Base-by-base conservation (phyloP, 2,888 invertebrate genomes). In the Platycnemis pennipes region DNA sequence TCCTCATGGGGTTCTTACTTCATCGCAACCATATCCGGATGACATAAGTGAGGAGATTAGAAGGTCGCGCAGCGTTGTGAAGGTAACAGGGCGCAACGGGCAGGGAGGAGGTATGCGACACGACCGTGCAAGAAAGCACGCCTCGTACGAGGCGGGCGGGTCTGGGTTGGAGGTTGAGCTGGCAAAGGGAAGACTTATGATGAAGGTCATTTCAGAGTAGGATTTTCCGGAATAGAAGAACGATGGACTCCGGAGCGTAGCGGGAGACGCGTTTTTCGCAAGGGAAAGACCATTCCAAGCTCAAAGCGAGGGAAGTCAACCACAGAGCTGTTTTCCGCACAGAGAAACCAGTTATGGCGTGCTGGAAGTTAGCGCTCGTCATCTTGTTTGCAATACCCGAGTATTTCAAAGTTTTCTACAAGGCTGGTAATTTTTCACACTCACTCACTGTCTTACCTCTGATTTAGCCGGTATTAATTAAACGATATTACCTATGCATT, bases 151-250 rank as follows among this genome's bases (percentile, higher is more conserved):
- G 63, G 26, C 63, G 53, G n/a, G 8, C 26, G n/a, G 31, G 69
- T 31, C 0, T 31, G 31, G 37, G 31, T 77, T 31, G 69, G 37
- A 77, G 69, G 69, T 77, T 31, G 69, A 77, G 69, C 69, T 77
- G 69, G 31, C 69, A 77, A 77, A 77, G 31, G 69, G 69, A 77
- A 77, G 69, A 77, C 69, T 77, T 77, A 77, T 77, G 69, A 77
- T 8, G 69, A 37, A 77, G 69, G 37, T 31, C 69, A 26, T 63
- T 22, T 31, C n/a, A 31, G 69, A 31, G 69, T 77, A 22, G 69
- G 31, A 31, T 77, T 31, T 26, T 77, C 37, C 37, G 31, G 53
- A 63, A 77, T 77, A 26, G 63, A 77, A 77, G 31, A 37, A 26
- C 69, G 63, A 63, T 26, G 63, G 63, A 26, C 26, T 63, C 1